Conservation (phyloP, 2,797 vertebrate genomes). For the Pantherophis vulpinus region DNA sequence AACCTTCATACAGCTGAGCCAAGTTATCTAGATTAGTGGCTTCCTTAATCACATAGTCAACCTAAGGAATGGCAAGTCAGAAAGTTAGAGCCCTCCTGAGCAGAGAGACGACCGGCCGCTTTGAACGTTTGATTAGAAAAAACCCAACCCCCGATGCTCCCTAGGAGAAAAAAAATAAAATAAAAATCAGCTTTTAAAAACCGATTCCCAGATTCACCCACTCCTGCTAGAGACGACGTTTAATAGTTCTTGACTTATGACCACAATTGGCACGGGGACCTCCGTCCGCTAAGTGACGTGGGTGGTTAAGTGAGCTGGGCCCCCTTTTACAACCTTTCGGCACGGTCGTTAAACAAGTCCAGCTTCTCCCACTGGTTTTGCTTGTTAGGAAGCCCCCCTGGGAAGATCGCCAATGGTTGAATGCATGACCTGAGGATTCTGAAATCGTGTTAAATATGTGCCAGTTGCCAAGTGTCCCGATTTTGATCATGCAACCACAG, state of each 20-base stretch:
- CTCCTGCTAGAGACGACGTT: neutral
- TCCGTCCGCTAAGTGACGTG: neutral
- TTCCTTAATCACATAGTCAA: conserved; percentile 99
- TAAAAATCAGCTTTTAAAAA: neutral
- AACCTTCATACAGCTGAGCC: conserved; percentile 99
- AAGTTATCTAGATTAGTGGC: conserved; percentile 99
- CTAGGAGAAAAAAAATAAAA: no score
- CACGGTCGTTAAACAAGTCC: neutral
- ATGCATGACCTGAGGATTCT: neutral
- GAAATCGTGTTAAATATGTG: neutral
- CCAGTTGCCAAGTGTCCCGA: neutral
- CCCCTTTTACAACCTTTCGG: neutral
- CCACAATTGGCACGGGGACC: neutral
- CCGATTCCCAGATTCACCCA: no score
- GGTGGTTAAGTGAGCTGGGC: neutral
- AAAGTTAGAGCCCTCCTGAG: neutral
- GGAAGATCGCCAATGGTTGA: neutral
- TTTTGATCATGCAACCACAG: neutral
- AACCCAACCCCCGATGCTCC: neutral
- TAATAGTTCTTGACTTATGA: neutral
- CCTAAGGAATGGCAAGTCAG: conserved; percentile 72
- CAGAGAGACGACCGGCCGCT: no score
- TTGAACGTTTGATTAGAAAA: neutral
- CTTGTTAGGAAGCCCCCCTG: neutral
- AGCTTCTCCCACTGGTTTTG: neutral